A percentile compares a stretch with the other conserved stretches of the same genome.
Evolutionary conservation across 2,888 invertebrate species (phyloP).

Genomic region (Rhamphomyia laevipes): DNA sequence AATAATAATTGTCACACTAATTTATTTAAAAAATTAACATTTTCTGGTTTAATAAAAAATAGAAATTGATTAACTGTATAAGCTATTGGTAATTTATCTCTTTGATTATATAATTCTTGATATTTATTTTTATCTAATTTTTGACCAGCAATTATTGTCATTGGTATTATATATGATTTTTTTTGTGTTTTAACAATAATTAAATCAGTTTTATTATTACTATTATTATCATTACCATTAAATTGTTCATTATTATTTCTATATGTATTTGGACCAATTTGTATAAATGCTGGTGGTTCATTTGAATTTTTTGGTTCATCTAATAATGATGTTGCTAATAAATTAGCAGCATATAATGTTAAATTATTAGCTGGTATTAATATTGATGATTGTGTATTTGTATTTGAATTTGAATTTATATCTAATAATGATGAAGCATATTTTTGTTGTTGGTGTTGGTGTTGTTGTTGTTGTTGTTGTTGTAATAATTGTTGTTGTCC

Average conservation of each 20-base stretch:
- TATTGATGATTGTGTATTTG: constrained; percentile 2
- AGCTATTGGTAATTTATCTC: constrained; percentile 17
- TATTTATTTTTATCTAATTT: constrained; percentile 1
- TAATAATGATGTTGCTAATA: constrained; percentile 17
- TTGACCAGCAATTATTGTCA: constrained; percentile 6
- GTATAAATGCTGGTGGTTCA: constrained; percentile 6
- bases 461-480: background rate
- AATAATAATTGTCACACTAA: constrained; percentile 5
- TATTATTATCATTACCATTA: background rate
- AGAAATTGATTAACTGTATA: constrained; percentile 24
- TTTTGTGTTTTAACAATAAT: constrained; percentile 20
- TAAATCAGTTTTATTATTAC: constrained; percentile 16
- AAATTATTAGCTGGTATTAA: constrained; percentile 15
- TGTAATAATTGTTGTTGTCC: background rate
- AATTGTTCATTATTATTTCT: constrained; percentile 2
- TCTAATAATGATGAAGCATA: background rate
- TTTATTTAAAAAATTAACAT: constrained; percentile 23
- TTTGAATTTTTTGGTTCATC: constrained; percentile 6
- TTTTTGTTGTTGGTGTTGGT: background rate
- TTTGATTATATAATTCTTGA: constrained; percentile 18
- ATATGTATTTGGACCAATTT: constrained; percentile 4
- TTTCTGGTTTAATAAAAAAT: constrained; percentile 23
- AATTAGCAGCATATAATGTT: constrained; percentile 18
- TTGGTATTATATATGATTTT: constrained; percentile 20
- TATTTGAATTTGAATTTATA: no score